Conservation (phyloP, 2,797 vertebrate genomes). For the Chaunax sp. region DNA sequence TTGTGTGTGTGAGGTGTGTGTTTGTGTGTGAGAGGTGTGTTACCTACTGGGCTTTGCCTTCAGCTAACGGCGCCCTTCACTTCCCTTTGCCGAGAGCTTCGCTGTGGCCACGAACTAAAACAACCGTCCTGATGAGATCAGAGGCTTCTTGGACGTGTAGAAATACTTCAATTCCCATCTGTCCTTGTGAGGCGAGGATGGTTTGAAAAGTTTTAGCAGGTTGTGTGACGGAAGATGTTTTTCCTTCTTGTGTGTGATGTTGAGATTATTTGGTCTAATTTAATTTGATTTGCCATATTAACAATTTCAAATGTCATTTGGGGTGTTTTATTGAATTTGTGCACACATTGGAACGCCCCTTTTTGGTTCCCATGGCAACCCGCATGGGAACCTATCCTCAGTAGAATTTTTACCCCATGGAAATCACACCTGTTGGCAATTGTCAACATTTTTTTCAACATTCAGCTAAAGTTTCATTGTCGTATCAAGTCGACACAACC, state of each 20-base stretch:
- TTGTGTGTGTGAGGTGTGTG: constrained; percentile 14
- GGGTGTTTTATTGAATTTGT: too few species aligned
- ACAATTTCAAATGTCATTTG: too few species aligned
- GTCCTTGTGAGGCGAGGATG: constrained; percentile 14
- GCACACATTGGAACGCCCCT: too few species aligned
- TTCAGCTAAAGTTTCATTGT: too few species aligned
- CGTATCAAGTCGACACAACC: too few species aligned
- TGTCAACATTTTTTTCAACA: too few species aligned
- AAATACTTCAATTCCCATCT: constrained; percentile 52
- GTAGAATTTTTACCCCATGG: too few species aligned
- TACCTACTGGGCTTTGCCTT: constrained; percentile 77
- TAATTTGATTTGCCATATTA: too few species aligned
- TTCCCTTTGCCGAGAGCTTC: constrained; percentile 79
- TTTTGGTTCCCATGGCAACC: too few species aligned
- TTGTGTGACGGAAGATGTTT: constrained; percentile 22
- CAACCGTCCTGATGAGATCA: constrained; percentile 90
- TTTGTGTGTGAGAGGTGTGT: constrained; percentile 29
- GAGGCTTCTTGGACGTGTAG: constrained; percentile 85
- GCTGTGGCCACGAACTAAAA: constrained; percentile 75
- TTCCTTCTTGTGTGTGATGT: neutral
- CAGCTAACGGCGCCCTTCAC: constrained; percentile 75
- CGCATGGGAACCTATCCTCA: too few species aligned
- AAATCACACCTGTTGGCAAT: too few species aligned
- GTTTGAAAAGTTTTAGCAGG: neutral
- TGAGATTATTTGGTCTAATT: too few species aligned